These are phyloP conservation scores for Oceanodroma tethys DNA, from an alignment of 2,113 vertebrate genomes.

Conservation along the genomic window DNA sequence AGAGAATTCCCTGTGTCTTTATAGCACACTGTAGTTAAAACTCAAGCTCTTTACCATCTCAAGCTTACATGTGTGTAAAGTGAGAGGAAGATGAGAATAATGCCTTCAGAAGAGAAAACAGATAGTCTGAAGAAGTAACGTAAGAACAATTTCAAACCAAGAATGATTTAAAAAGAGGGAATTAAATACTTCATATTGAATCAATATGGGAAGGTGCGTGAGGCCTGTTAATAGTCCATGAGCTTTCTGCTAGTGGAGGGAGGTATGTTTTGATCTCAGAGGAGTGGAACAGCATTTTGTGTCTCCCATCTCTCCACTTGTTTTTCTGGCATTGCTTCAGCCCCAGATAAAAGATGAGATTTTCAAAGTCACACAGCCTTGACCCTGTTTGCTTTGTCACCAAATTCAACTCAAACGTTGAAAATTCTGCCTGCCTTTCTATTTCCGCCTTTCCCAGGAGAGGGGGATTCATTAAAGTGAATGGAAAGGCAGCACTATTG, in stretches of 20 bases:
- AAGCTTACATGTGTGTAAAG: background rate
- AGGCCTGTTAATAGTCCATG: background rate
- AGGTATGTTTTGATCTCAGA: background rate
- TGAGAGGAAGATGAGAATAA: background rate
- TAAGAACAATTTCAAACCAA: background rate
- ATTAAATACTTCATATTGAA: background rate
- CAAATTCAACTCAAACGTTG: background rate
- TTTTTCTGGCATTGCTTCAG: background rate
- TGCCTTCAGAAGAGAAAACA: background rate
- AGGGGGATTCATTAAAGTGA: background rate
- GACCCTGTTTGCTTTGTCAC: background rate
- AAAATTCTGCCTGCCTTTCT: conserved; percentile 1
- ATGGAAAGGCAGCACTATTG: background rate
- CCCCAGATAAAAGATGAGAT: background rate
- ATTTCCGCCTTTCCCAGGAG: background rate
- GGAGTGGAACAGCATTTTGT: background rate
- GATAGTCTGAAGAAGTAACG: background rate
- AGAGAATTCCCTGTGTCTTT: background rate
- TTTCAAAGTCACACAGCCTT: conserved; percentile 24
- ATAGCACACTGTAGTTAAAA: background rate
- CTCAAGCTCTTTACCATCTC: background rate
- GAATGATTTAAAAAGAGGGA: background rate
- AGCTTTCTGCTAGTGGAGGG: background rate
- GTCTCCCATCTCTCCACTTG: background rate
- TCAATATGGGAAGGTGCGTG: background rate